phyloP scores from a whole-genome alignment of 1,140 invertebrate species.

The Pteromalus puparum region DNA sequence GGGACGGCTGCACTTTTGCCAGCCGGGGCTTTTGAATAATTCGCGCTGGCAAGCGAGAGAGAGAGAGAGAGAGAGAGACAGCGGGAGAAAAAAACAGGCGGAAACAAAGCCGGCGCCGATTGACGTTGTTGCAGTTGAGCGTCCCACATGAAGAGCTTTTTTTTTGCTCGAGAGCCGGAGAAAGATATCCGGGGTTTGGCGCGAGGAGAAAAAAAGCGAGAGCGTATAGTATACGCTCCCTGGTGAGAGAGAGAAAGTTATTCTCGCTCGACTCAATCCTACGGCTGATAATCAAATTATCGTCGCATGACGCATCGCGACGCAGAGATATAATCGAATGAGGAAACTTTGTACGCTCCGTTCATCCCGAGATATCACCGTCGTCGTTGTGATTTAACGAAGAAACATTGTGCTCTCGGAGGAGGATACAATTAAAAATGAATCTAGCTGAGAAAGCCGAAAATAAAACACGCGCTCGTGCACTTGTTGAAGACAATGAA shows the following conservation, averaged over 20 bases:
- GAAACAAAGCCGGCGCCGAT: conserved; percentile 36
- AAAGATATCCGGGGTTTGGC: not conserved
- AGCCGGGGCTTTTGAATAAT: conserved; percentile 46
- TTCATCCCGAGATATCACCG: not conserved
- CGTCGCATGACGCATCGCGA: not conserved
- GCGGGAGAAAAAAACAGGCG: conserved; percentile 15
- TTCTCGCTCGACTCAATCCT: conserved; percentile 8
- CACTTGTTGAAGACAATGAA: not conserved
- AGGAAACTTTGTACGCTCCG: not conserved
- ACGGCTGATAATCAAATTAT: conserved; percentile 46
- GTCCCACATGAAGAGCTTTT: conserved; percentile 28
- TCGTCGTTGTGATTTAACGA: no score
- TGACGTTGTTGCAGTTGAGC: conserved; percentile 18
- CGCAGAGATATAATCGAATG: conserved; percentile 1
- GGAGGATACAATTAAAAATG: not conserved
- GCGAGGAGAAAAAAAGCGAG: conserved; percentile 25
- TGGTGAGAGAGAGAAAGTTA: conserved; percentile 10
- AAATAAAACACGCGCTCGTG: not conserved
- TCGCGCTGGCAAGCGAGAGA: conserved; percentile 3
- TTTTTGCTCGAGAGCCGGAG: conserved; percentile 2
- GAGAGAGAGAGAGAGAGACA: not conserved
- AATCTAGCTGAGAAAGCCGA: not conserved
- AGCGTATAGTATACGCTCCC: not conserved
- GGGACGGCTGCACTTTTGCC: conserved; percentile 53
- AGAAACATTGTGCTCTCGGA: no score